Conservation (phyloP, 2,888 invertebrate species). For the Acrobeloides nanus region DNA sequence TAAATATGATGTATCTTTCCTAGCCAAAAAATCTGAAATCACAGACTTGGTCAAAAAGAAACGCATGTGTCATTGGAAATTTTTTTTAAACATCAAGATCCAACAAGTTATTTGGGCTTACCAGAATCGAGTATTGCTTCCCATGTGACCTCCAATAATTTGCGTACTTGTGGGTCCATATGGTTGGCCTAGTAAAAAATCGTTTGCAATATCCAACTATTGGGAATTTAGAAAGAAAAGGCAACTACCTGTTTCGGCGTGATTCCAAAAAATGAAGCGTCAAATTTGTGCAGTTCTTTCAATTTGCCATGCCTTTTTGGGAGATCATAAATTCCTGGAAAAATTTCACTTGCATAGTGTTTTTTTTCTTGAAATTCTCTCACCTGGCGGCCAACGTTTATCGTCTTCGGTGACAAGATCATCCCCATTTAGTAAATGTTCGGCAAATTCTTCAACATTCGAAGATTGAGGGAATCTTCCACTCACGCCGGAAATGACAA, state of each 20-base stretch:
- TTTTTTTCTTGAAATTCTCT: no score
- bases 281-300: slow-evolving; percentile 57
- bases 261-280: slow-evolving; percentile 55
- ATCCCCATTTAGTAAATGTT: slow-evolving; percentile 78
- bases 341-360: not conserved
- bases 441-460: slow-evolving; percentile 82
- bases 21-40: no score
- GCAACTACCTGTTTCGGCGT: slow-evolving; percentile 36
- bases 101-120: no score
- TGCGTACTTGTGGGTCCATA: slow-evolving; percentile 85
- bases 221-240: no score
- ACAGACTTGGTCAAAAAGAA: no score
- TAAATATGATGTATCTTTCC: no score
- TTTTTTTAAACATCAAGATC: no score
- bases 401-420: slow-evolving; percentile 89
- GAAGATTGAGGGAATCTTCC: slow-evolving; percentile 78
- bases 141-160: slow-evolving; percentile 82
- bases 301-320: slow-evolving; percentile 58
- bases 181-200: slow-evolving; percentile 57
- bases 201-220: no score
- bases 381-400: slow-evolving; percentile 73
- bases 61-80: no score
- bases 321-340: slow-evolving; percentile 56
- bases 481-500: slow-evolving; percentile 59
- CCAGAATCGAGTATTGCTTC: slow-evolving; percentile 86